Percentiles rank a stretch among this genome's conserved stretches.
phyloP scores from a whole-genome alignment of 2,113 vertebrate genomes.

The Otocyon megalotis region DNA sequence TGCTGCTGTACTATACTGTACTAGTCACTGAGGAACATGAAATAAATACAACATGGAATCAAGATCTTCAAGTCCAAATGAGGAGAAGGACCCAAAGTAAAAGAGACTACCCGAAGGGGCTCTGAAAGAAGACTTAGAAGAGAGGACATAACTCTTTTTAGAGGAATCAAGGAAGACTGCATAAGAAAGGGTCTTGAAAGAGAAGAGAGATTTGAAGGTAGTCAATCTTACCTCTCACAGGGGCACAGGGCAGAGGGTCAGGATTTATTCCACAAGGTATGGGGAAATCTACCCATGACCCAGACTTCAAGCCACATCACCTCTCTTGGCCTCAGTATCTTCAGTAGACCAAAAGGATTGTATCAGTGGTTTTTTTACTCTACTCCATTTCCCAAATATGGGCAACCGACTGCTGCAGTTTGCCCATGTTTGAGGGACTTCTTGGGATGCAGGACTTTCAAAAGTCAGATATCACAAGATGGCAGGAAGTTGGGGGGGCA shows the following conservation, averaged over 20 bases:
- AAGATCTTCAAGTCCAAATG: not conserved
- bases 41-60: not conserved
- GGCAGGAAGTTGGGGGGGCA: not conserved
- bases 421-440: not conserved
- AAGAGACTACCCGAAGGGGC: not conserved
- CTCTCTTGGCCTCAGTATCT: not conserved
- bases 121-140: constrained; percentile 22
- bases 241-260: not conserved
- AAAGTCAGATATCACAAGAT: not conserved
- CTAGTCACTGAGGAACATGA: not conserved
- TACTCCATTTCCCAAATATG: not conserved
- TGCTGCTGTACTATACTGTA: not conserved
- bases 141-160: not conserved
- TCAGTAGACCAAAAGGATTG: not conserved
- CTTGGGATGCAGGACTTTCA: not conserved
- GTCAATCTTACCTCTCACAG: not conserved
- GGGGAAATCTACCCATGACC: not conserved
- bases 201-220: not conserved
- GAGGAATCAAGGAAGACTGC: not conserved
- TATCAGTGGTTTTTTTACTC: not conserved
- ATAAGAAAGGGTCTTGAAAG: not conserved
- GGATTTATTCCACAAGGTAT: not conserved
- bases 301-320: not conserved
- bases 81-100: not conserved
- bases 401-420: not conserved